A percentile compares a stretch with the other conserved stretches of the same genome.
phyloP scores from a whole-genome alignment of 2,113 vertebrate species.

The Sceloporus undulatus region DNA sequence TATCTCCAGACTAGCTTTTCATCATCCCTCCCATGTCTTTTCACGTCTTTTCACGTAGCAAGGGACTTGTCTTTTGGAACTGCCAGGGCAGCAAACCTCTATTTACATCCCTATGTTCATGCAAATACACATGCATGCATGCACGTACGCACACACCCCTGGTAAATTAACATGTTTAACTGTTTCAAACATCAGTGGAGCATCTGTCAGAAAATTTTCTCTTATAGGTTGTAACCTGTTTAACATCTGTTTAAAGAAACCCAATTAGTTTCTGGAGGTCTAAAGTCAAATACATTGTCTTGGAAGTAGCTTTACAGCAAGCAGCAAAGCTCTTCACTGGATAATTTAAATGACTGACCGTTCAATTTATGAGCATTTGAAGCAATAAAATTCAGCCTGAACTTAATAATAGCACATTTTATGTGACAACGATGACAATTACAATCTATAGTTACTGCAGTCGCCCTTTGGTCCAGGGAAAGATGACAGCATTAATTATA shows the following conservation, averaged over 20 bases:
- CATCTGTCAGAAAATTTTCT: slow-evolving; percentile 71
- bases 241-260: slow-evolving; percentile 77
- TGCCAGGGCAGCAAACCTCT: slow-evolving; percentile 34
- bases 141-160: slow-evolving; percentile 28
- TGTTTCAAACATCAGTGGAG: slow-evolving; percentile 64
- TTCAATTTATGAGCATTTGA: slow-evolving; percentile 87
- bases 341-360: slow-evolving; percentile 90
- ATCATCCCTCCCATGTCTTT: slow-evolving; percentile 14
- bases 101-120: slow-evolving; percentile 42
- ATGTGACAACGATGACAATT: slow-evolving; percentile 91
- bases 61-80: slow-evolving; percentile 53
- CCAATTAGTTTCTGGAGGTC: slow-evolving; percentile 78
- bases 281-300: slow-evolving; percentile 82
- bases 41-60: slow-evolving; percentile 40
- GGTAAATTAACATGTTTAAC: slow-evolving; percentile 68
- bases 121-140: slow-evolving; percentile 15
- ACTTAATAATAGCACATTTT: slow-evolving; percentile 92
- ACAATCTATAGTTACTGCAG: slow-evolving; percentile 86
- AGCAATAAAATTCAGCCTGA: slow-evolving; percentile 88
- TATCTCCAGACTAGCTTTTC: not conserved
- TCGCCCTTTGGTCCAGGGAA: slow-evolving; percentile 80
- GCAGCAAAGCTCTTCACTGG: slow-evolving; percentile 75
- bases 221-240: slow-evolving; percentile 75
- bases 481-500: slow-evolving; percentile 88
- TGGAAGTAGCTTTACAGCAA: slow-evolving; percentile 76